phyloP scores from a whole-genome alignment of 2,888 invertebrate genomes.

The Watsonalla binaria region DNA sequence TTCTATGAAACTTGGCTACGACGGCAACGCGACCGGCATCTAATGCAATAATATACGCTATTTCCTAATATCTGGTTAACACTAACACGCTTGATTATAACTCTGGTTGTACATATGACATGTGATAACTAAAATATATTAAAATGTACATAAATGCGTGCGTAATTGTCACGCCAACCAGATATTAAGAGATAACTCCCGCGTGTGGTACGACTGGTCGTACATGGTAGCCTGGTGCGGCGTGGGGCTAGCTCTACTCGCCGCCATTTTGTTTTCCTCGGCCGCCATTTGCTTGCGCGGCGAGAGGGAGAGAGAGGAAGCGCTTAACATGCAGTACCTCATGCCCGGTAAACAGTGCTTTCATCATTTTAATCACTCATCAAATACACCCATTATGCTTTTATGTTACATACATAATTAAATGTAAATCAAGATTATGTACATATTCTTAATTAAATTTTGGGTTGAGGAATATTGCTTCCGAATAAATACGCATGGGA shows the following conservation, averaged over 20 bases:
- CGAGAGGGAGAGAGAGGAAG: constrained; percentile 96
- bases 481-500: not conserved
- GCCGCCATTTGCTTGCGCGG: constrained; percentile 96
- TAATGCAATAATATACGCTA: constrained; percentile 54
- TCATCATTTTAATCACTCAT: constrained; percentile 15
- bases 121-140: constrained; percentile 1
- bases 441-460: not conserved
- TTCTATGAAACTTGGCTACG: constrained; percentile 76
- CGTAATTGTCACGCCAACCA: constrained; percentile 69
- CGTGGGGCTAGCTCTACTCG: constrained; percentile 93
- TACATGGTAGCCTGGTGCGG: constrained; percentile 98
- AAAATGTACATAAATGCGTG: not conserved
- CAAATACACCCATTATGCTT: not conserved
- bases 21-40: constrained; percentile 59
- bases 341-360: constrained; percentile 89
- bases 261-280: constrained; percentile 95
- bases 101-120: constrained; percentile 44
- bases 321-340: constrained; percentile 97
- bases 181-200: constrained; percentile 91
- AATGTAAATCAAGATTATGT: not conserved
- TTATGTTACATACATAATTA: not conserved
- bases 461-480: not conserved
- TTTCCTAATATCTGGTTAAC: constrained; percentile 75
- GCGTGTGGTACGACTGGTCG: constrained; percentile 96
- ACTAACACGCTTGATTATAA: constrained; percentile 71